phyloP scores from a whole-genome alignment of 2,888 invertebrate genomes.

The Diarsia mendica region DNA sequence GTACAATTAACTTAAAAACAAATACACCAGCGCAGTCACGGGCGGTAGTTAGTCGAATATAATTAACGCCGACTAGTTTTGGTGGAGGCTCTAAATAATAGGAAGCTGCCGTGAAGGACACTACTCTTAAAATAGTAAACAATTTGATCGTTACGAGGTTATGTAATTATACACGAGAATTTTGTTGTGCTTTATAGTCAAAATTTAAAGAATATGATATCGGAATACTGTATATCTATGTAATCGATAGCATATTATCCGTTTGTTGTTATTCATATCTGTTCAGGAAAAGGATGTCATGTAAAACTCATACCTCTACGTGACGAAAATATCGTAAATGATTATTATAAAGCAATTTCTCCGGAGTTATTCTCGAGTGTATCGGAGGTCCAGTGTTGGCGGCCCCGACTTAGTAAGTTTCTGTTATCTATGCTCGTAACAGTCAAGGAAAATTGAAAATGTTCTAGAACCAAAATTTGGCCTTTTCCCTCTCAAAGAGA shows the following conservation, averaged over 20 bases:
- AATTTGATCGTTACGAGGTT: constrained; percentile 18
- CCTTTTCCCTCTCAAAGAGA: too few relatives aligned
- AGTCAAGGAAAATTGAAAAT: too few relatives aligned
- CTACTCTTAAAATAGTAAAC: constrained; percentile 24
- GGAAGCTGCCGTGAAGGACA: constrained; percentile 55
- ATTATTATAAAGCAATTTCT: too few relatives aligned
- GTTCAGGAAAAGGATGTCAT: constrained; percentile 2
- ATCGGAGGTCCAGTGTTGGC: too few relatives aligned
- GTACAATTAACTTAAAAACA: too few relatives aligned
- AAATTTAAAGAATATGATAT: too few relatives aligned
- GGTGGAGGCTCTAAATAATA: constrained; percentile 34
- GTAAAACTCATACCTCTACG: background rate
- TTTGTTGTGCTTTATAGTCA: background rate
- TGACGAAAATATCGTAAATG: too few relatives aligned
- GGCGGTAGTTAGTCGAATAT: background rate
- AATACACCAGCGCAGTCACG: background rate
- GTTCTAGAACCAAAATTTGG: too few relatives aligned
- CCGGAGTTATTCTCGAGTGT: too few relatives aligned
- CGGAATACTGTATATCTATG: background rate
- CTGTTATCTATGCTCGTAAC: too few relatives aligned
- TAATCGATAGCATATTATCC: background rate
- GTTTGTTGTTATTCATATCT: background rate
- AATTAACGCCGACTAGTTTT: constrained; percentile 54
- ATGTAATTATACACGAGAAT: constrained; percentile 1
- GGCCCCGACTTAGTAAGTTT: too few relatives aligned